Evolutionary conservation across 2,888 invertebrate species (phyloP).

Genomic region (Amblyteles armatorius): DNA sequence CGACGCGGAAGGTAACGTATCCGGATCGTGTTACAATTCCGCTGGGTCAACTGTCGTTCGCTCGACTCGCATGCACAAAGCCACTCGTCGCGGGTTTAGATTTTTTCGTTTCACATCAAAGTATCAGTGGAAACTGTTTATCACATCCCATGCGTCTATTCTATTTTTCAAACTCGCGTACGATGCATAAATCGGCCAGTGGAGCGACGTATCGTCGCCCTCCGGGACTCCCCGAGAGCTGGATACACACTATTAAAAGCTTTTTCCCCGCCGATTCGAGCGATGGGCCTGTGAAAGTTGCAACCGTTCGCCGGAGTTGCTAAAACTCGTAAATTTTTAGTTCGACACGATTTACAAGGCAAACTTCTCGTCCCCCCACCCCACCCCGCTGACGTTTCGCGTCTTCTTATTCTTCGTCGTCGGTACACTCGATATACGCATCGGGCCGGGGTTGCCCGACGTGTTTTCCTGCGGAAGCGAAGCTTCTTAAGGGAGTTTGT

Average conservation of each 20-base stretch:
- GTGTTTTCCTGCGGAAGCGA: conserved; percentile 62
- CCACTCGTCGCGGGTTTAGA: background rate
- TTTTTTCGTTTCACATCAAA: conserved; percentile 22
- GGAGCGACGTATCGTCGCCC: background rate
- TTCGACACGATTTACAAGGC: conserved; percentile 66
- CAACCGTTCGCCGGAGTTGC: conserved; percentile 18
- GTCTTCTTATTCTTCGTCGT: conserved; percentile 46
- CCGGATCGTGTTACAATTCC: conserved; percentile 31
- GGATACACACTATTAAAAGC: conserved; percentile 9
- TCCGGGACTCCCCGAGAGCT: background rate
- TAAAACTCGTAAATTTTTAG: conserved; percentile 64
- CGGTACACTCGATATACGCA: conserved; percentile 25
- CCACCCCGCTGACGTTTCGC: background rate
- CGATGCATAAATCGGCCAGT: background rate
- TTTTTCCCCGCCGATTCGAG: background rate
- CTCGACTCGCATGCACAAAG: background rate
- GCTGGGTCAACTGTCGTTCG: conserved; percentile 39
- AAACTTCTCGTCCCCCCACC: conserved; percentile 62
- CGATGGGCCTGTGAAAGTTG: conserved; percentile 37
- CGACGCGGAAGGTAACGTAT: background rate
- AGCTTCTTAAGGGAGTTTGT: conserved; percentile 70
- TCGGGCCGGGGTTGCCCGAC: conserved; percentile 22
- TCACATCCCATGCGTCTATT: background rate
- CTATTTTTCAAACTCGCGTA: background rate
- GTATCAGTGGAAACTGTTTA: background rate